Evolutionary conservation across 2,797 vertebrate genomes (phyloP).

Genomic region (Sardinella longiceps): DNA sequence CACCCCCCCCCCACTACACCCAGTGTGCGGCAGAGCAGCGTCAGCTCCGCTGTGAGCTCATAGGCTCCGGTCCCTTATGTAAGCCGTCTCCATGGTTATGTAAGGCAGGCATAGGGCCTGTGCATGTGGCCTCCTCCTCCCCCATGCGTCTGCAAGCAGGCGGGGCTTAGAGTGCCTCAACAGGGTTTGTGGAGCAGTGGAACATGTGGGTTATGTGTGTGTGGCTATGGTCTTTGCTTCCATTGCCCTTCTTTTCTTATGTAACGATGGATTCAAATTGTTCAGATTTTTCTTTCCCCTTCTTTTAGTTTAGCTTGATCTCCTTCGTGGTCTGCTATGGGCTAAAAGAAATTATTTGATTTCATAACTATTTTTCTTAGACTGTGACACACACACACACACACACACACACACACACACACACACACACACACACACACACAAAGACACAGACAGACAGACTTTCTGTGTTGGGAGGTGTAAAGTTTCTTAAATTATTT

Average conservation of each 20-base stretch:
- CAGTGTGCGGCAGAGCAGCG: background rate
- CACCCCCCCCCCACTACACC: no score
- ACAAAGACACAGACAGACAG: no score
- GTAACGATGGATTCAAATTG: constrained; percentile 29
- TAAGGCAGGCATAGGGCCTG: constrained; percentile 48
- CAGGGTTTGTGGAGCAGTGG: constrained; percentile 49
- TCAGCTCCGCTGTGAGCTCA: constrained; percentile 20
- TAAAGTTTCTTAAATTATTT: no score
- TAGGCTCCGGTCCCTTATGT: constrained; percentile 46
- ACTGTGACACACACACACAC: no score
- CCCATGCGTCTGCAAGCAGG: constrained; percentile 37
- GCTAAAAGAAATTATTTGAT: no score
- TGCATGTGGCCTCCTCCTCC: constrained; percentile 27
- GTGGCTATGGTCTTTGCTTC: constrained; percentile 32
- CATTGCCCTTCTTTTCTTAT: constrained; percentile 35
- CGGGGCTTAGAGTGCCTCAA: constrained; percentile 16
- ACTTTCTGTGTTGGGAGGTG: no score
- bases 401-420: no score
- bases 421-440: no score
- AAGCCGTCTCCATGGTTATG: constrained; percentile 51
- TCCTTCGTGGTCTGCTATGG: background rate
- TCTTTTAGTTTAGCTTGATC: background rate
- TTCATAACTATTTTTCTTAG: no score
- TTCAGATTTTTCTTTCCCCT: background rate
- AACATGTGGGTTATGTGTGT: constrained; percentile 35